These are phyloP conservation scores for Dryobates pubescens DNA, from an alignment of 2,797 vertebrate genomes.

Conservation along the genomic window DNA sequence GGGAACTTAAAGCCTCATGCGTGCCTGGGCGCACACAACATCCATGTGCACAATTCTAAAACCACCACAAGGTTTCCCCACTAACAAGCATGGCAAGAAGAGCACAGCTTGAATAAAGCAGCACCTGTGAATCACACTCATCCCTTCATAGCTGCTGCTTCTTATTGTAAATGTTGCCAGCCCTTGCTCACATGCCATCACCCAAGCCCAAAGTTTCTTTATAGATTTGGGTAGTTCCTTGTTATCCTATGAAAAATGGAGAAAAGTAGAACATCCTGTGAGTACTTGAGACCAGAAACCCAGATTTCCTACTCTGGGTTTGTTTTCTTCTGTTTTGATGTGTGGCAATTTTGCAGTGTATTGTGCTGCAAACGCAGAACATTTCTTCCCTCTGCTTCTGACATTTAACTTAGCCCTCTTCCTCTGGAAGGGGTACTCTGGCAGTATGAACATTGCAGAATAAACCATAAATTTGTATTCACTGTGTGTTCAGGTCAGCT, in stretches of 20 bases:
- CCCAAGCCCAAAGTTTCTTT: neutral
- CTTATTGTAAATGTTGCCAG: neutral
- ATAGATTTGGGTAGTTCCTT: neutral
- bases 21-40: neutral
- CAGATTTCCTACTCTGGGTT: neutral
- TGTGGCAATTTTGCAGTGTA: neutral
- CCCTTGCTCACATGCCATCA: neutral
- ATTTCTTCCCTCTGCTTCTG: neutral
- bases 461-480: constrained; percentile 53
- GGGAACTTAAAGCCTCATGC: neutral
- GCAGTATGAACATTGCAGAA: neutral
- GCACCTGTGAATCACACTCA: neutral
- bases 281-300: neutral
- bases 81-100: neutral
- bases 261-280: neutral
- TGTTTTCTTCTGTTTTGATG: neutral
- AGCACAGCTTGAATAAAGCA: neutral
- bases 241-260: neutral
- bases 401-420: constrained; percentile 36
- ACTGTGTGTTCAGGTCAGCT: constrained; percentile 82
- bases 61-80: accelerated
- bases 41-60: neutral
- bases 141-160: neutral
- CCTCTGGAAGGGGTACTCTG: constrained; percentile 8
- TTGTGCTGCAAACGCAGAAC: neutral